Evolutionary conservation across 2,113 vertebrate species (phyloP), one percentile per base, ranked within the genome.

Genomic region (Sinocyclocheilus anshuiensis): DNA sequence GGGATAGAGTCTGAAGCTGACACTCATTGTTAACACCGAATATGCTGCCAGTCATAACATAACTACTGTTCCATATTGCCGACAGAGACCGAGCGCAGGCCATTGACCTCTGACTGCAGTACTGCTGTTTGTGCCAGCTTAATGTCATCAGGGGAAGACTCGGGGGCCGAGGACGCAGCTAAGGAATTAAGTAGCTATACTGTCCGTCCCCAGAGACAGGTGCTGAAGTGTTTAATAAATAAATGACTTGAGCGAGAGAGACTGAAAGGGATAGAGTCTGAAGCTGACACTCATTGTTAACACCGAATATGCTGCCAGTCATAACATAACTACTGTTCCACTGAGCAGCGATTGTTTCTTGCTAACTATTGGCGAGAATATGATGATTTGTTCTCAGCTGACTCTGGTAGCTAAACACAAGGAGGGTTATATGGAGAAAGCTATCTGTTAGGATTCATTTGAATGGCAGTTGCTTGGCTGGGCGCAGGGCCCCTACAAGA

Each of bases 161-260:
- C n/a, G 0, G 4, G n/a, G 45, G 10, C 12, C 16, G 4, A 57
- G 71, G 72, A 85, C 29, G 22, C 26, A 26, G 69, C 26, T 50
- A 26, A 50, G 84, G 76, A 85, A 55, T 69, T 39, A 20, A 15
- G 36, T 11, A 69, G 71, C 83, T 84, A 16, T 80, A 22, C 82
- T 65, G 45, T 85, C 48, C n/a, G 0, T 81, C 53, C 8, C 29
- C 65, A 76, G 86, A 90, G 89, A 92, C 91, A 93, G 92, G 91
- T 93, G 92, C 88, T 89, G 86, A 84, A 91, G 87, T 92, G 91
- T 93, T 92, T 93, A 90, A 90, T 91, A 91, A 94, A 93, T 91
- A 92, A 88, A 88, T 91, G 90, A 91, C 92, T 92, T 86, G 89
- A 75, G 2, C 55, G 26, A 84, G 88, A 72, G 42, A 42, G 81